These are phyloP conservation scores for Tautogolabrus adspersus DNA, from an alignment of 2,113 vertebrate species.

Conservation along the genomic window DNA sequence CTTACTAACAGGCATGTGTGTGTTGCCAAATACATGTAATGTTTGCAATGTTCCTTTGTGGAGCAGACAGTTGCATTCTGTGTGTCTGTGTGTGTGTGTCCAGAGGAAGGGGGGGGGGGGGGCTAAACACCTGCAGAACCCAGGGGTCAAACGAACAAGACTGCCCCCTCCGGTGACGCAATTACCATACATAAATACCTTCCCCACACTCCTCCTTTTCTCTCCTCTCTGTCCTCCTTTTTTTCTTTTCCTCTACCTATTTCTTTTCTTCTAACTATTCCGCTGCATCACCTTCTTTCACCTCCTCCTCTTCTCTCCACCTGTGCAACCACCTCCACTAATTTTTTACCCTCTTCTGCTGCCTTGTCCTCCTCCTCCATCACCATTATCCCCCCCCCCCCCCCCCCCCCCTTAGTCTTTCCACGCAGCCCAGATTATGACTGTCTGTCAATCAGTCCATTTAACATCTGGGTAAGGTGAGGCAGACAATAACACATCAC, in stretches of 20 bases:
- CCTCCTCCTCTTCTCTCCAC: not conserved
- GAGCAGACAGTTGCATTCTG: conserved; percentile 14
- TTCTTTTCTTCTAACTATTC: conserved; percentile 16
- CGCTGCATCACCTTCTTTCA: conserved; percentile 19
- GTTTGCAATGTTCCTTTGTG: conserved; percentile 55
- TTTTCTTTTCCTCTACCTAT: not conserved
- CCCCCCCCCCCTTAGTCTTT: conserved; percentile 28
- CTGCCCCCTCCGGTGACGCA: conserved; percentile 74
- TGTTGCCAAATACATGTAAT: conserved; percentile 50
- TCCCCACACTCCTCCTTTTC: conserved; percentile 18
- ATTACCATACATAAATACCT: conserved; percentile 66
- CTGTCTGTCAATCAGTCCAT: conserved; percentile 81
- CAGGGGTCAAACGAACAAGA: conserved; percentile 76
- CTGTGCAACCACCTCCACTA: conserved; percentile 15
- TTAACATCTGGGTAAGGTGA: conserved; percentile 75
- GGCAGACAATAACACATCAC: conserved; percentile 79
- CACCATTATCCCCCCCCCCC: not conserved
- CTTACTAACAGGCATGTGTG: conserved; percentile 37
- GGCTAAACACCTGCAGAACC: conserved; percentile 79
- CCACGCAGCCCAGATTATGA: conserved; percentile 67
- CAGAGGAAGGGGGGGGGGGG: not conserved
- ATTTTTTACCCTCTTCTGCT: conserved; percentile 12
- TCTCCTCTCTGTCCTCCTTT: not conserved
- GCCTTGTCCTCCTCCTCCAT: conserved; percentile 6
- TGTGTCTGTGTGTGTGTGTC: conserved; percentile 11